Percentiles rank a stretch among this genome's conserved stretches.
These are phyloP conservation scores for Patagioenas fasciata DNA, from an alignment of 2,113 vertebrate genomes.

Conservation along the genomic window DNA sequence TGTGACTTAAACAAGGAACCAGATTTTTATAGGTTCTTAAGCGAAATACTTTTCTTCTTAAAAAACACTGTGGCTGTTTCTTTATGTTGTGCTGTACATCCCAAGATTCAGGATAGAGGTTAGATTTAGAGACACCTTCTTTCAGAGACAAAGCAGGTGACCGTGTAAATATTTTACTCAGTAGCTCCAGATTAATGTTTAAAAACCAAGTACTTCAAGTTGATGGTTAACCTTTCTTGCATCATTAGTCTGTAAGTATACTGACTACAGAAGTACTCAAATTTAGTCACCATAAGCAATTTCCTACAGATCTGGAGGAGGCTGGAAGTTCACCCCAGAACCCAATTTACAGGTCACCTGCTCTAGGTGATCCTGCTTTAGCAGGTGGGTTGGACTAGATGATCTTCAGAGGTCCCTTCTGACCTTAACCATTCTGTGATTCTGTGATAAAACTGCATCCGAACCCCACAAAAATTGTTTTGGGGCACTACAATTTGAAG, in stretches of 20 bases:
- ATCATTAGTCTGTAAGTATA: neutral
- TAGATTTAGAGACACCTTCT: neutral
- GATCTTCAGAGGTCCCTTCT: too few species aligned
- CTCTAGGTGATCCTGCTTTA: too few species aligned
- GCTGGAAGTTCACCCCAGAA: neutral
- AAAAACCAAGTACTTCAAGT: neutral
- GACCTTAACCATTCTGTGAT: too few species aligned
- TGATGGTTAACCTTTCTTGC: neutral
- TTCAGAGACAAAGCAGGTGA: neutral
- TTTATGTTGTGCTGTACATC: neutral
- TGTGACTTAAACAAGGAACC: neutral
- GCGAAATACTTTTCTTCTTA: slow-evolving; percentile 3
- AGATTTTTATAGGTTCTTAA: neutral
- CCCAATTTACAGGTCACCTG: neutral
- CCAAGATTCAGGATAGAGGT: neutral
- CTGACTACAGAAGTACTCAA: neutral
- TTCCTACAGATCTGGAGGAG: neutral
- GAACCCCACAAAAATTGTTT: neutral
- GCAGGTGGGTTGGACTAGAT: too few species aligned
- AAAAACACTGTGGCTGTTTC: neutral
- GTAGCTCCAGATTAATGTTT: neutral
- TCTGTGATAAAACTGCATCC: neutral
- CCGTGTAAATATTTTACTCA: neutral
- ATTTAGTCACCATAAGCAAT: neutral
- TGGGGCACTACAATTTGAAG: neutral